Percentiles rank a stretch among this genome's conserved stretches.
These are phyloP conservation scores for Stichopus chloronotus DNA, from an alignment of 35 echinoderm and acorn worm species.

Conservation along the genomic window DNA sequence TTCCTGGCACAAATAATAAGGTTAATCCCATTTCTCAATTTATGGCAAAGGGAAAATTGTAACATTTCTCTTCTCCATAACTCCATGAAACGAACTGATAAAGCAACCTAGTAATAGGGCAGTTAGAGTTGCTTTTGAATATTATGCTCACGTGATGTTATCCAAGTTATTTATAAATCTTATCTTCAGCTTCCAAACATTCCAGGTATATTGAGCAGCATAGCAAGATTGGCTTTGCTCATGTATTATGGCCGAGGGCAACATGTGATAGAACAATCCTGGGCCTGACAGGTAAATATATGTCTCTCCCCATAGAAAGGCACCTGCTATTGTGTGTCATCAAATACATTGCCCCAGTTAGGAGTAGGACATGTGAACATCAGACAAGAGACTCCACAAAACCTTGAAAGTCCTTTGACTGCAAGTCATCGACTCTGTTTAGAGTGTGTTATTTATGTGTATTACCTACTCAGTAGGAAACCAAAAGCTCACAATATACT, in stretches of 20 bases:
- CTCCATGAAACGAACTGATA: too few species aligned
- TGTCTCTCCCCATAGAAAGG: too few species aligned
- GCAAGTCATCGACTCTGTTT: neutral
- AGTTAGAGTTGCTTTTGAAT: too few species aligned
- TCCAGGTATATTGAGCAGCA: constrained; percentile 39
- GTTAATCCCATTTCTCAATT: too few species aligned
- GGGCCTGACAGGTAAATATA: neutral
- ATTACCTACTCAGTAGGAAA: too few species aligned
- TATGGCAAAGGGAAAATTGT: too few species aligned
- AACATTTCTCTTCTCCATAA: too few species aligned
- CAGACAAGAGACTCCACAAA: neutral
- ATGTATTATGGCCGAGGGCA: constrained; percentile 2
- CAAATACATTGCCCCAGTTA: neutral
- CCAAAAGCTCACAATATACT: too few species aligned
- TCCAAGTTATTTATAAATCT: neutral
- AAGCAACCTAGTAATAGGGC: too few species aligned
- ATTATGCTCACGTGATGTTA: neutral
- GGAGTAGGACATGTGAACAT: neutral
- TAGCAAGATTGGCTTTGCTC: neutral
- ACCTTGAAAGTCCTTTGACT: neutral
- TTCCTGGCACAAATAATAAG: too few species aligned
- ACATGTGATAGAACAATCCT: neutral
- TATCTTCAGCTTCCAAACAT: constrained; percentile 31
- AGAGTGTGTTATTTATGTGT: too few species aligned
- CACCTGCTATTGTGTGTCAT: too few species aligned